Percentiles rank a stretch among this genome's conserved stretches.
These are phyloP conservation scores for Macrosiphum euphorbiae DNA, from an alignment of 2,888 invertebrate species.

Conservation along the genomic window DNA sequence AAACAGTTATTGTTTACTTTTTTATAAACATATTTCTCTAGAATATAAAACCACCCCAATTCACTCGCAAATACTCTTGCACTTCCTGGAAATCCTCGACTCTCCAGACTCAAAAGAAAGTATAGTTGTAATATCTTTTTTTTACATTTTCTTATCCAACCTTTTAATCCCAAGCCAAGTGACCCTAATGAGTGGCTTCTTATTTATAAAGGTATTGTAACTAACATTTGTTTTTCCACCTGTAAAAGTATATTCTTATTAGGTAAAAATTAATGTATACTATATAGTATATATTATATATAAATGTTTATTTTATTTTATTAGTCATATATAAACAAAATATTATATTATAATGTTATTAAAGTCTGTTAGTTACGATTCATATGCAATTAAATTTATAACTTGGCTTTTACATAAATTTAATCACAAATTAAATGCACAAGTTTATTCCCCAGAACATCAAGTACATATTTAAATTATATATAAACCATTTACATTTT, in stretches of 20 bases:
- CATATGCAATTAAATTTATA: conserved; percentile 1
- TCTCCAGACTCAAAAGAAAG: not conserved
- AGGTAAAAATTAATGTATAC: not conserved
- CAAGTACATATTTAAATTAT: not conserved
- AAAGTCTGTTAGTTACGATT: conserved; percentile 51
- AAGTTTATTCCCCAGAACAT: not conserved
- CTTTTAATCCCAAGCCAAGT: not conserved
- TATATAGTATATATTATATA: not conserved
- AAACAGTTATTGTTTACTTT: too few relatives aligned
- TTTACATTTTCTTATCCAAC: not conserved
- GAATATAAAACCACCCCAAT: too few relatives aligned
- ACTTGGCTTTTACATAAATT: not conserved
- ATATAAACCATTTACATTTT: not conserved
- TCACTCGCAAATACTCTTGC: not conserved
- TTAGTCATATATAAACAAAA: conserved; percentile 25
- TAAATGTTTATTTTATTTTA: conserved; percentile 39
- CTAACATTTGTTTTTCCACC: not conserved
- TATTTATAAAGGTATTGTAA: not conserved
- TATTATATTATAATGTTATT: conserved; percentile 10
- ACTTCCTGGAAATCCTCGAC: not conserved
- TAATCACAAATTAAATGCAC: conserved; percentile 43
- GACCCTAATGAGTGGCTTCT: not conserved
- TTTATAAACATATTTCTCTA: too few relatives aligned
- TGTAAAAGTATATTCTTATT: not conserved
- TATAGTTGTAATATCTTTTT: not conserved